These are phyloP conservation scores for Ammospiza nelsoni DNA, from an alignment of 2,113 vertebrate species.

Conservation along the genomic window DNA sequence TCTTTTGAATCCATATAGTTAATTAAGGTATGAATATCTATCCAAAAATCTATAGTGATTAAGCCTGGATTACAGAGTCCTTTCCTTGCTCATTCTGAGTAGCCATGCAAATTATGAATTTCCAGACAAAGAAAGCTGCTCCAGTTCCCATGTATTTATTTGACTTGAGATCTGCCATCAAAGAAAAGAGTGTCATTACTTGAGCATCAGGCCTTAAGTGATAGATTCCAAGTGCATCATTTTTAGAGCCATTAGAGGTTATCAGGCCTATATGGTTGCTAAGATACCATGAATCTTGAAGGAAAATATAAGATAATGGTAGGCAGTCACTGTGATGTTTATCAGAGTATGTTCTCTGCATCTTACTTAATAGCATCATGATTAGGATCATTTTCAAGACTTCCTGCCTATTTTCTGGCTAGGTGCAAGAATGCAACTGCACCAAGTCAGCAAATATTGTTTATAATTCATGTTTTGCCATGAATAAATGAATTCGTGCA, in stretches of 20 bases:
- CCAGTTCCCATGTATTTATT: constrained; percentile 41
- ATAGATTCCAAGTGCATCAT: constrained; percentile 69
- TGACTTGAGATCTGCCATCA: constrained; percentile 45
- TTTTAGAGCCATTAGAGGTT: constrained; percentile 73
- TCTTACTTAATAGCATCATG: constrained; percentile 69
- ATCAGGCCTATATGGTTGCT: constrained; percentile 73
- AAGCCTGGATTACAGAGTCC: constrained; percentile 32
- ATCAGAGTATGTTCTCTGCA: constrained; percentile 36
- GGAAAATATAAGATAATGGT: constrained; percentile 69
- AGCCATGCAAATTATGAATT: constrained; percentile 35
- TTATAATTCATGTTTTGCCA: constrained; percentile 69
- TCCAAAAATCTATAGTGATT: constrained; percentile 63
- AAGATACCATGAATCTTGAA: constrained; percentile 74
- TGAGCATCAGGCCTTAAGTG: constrained; percentile 56
- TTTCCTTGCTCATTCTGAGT: background rate
- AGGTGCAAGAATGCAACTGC: constrained; percentile 50
- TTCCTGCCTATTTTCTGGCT: constrained; percentile 62
- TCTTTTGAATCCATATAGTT: constrained; percentile 53
- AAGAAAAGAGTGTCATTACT: constrained; percentile 62
- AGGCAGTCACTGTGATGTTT: constrained; percentile 63
- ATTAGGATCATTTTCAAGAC: constrained; percentile 72
- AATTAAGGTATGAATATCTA: constrained; percentile 50
- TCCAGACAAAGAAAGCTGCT: constrained; percentile 46
- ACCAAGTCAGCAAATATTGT: constrained; percentile 69
- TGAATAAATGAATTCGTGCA: constrained; percentile 62